Evolutionary conservation across 2,888 invertebrate species (phyloP), one percentile per base, ranked within the genome.

Genomic region (Noctuana brunneofusca): DNA sequence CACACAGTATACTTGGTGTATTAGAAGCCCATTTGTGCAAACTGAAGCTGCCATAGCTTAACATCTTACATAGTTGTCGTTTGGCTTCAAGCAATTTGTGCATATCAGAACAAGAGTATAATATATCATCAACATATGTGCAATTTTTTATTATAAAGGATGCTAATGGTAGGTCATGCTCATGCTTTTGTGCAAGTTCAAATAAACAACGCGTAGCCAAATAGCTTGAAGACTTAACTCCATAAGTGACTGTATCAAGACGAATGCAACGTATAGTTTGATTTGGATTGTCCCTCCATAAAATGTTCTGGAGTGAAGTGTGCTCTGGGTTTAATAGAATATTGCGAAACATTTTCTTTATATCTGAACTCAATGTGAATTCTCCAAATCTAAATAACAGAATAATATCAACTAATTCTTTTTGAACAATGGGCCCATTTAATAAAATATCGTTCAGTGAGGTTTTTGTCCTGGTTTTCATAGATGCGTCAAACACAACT

Each of bases 211-310:
- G 46, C 11, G 68, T 70, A 9, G 68, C 68, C 9, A 70, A 22
- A 18, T 57, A 71, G 2, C 38, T 64, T 0, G 68, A 66, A 12
- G 58, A 56, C 43, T 70, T 69, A 14, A 66, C 11, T 11, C 68
- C 70, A 62, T 68, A 69, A 11, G 66, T 71, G 4, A 69, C 71
- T 1, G 69, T 71, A 9, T 69, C 58, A 5, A 70, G 30, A 6
- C 50, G 50, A 2, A 71, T 66, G 50, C 66, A 69, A 43, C 41
- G 49, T 3, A 69, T 65, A 0, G 24, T 6, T 18, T 49, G 11
- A 3, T 66, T 53, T 3, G 56, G 14, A 12, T 63, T 65, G 6
- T 66, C 64, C 8, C 68, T 14, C 69, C 69, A 69, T 14, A 68
- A 12, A 9, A 70, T 67, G 46, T 70, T 69, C 53, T 72, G 70